Base-by-base conservation (phyloP, 2,888 invertebrate genomes). In the Liodrosophila aerea region DNA sequence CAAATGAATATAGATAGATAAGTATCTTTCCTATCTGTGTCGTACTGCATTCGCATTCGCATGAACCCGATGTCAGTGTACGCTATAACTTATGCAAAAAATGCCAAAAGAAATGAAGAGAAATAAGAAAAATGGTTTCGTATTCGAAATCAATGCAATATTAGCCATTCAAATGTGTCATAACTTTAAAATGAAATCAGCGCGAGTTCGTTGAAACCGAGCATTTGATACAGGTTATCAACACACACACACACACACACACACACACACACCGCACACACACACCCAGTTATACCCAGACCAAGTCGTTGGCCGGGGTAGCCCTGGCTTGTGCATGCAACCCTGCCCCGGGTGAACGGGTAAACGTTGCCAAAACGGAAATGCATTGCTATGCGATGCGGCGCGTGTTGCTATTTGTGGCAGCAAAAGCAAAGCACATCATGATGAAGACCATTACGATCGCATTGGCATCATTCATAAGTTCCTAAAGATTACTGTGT, bases 351-450 rank as follows among this genome's bases (percentile, higher is more conserved):
- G 22, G 22, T 22, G 3, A 22, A 22, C 22, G n/a, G n/a, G 50
- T 37, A 34, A 37, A 31, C 58, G 65, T 39, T 83, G 81, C 81
- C 77, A 77, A 77, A 78, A 83, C 77, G 84, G 77, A 78, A 78
- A 76, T 78, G 84, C 83, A 78, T 49, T 37, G 66, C 58, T 57
- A 57, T 62, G 51, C 49, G 44, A 12, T 33, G 54, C 46, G 61
- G 73, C 73, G 68, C 69, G 70, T 73, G 74, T 60, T 64, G 60
- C 83, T 77, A 83, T 83, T 77, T 76, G 64, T 65, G 77, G 64
- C 73, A 73, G 58, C 64, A 72, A 52, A 44, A 73, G 58, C 64
- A 72, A 52, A 44, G 37, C 64, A 56, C 52, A 63, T 37, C 40
- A 43, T 18, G 16, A 53, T 33, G 13, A 33, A 16, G 40, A 34